phyloP scores from a whole-genome alignment of 2,797 vertebrate species.

The Phoebastria nigripes region DNA sequence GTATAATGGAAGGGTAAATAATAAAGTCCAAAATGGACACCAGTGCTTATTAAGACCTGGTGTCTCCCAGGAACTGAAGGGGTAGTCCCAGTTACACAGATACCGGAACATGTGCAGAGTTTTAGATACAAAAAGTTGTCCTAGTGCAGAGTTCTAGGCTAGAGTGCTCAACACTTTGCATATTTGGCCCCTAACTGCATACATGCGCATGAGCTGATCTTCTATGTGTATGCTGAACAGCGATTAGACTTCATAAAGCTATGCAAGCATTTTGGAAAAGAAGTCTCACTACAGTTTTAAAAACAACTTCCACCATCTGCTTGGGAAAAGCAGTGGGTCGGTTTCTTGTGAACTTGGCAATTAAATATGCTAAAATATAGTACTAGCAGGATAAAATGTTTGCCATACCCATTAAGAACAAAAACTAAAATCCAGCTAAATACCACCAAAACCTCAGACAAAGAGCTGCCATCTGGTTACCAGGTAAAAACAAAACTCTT shows the following conservation, averaged over 20 bases:
- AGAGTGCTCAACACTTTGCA: neutral
- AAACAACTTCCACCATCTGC: conserved; percentile 69
- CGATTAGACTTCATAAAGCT: conserved; percentile 38
- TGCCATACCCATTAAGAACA: conserved; percentile 50
- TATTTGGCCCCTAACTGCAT: neutral
- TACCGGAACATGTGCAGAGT: neutral
- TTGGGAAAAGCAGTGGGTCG: conserved; percentile 26
- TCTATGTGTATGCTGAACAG: conserved; percentile 12
- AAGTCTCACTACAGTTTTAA: conserved; percentile 54
- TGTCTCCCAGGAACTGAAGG: neutral
- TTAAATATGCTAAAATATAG: conserved; percentile 65
- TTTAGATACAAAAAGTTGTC: neutral
- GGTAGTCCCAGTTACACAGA: neutral
- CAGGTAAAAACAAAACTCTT: conserved; percentile 35
- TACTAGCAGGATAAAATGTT: conserved; percentile 35
- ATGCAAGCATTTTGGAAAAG: conserved; percentile 62
- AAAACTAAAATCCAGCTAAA: conserved; percentile 43
- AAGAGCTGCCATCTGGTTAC: conserved; percentile 49
- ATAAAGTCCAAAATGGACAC: neutral
- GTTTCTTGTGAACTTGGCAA: conserved; percentile 59
- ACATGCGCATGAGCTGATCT: neutral
- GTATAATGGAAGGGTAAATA: neutral
- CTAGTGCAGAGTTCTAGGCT: neutral
- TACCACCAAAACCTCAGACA: conserved; percentile 13
- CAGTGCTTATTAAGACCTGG: neutral